A percentile compares a stretch with the other conserved stretches of the same genome.
Conservation (phyloP, 2,113 vertebrate species). For the Pelobates fuscus region DNA sequence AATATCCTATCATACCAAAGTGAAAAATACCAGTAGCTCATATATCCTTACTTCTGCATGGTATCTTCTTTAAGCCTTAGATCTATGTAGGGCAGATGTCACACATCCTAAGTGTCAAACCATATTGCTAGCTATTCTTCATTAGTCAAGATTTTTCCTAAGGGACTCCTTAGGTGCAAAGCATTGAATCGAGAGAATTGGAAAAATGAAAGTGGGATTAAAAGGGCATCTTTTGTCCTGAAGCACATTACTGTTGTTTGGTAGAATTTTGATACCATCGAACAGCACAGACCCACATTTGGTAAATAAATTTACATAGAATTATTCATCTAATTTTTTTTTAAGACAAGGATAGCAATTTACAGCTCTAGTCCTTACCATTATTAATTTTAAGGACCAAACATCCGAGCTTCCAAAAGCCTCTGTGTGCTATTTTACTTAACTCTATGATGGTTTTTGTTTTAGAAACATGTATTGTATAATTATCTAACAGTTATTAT, state of each 20-base stretch:
- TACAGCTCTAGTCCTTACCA: too few relatives aligned
- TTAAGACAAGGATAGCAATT: neutral
- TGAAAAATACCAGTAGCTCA: neutral
- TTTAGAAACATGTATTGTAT: too few relatives aligned
- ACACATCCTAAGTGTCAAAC: slow-evolving; percentile 46
- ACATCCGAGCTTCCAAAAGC: too few relatives aligned
- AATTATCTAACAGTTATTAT: too few relatives aligned
- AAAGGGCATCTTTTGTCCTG: slow-evolving; percentile 44
- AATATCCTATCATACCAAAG: slow-evolving; percentile 6
- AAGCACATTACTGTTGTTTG: slow-evolving; percentile 32
- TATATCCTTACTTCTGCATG: neutral
- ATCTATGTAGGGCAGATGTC: slow-evolving; percentile 47
- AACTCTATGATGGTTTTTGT: too few relatives aligned
- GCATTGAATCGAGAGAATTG: slow-evolving; percentile 43
- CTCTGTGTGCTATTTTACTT: too few relatives aligned
- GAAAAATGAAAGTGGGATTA: slow-evolving; percentile 50
- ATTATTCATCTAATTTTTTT: neutral
- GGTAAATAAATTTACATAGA: neutral
- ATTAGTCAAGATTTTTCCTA: slow-evolving; percentile 44
- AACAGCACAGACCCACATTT: neutral
- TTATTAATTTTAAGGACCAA: too few relatives aligned
- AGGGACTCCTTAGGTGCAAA: slow-evolving; percentile 45
- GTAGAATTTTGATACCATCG: slow-evolving; percentile 18
- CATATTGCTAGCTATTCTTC: slow-evolving; percentile 46
- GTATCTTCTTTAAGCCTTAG: slow-evolving; percentile 25